Evolutionary conservation across 2,888 invertebrate genomes (phyloP).

Genomic region (Antheraea assamensis): DNA sequence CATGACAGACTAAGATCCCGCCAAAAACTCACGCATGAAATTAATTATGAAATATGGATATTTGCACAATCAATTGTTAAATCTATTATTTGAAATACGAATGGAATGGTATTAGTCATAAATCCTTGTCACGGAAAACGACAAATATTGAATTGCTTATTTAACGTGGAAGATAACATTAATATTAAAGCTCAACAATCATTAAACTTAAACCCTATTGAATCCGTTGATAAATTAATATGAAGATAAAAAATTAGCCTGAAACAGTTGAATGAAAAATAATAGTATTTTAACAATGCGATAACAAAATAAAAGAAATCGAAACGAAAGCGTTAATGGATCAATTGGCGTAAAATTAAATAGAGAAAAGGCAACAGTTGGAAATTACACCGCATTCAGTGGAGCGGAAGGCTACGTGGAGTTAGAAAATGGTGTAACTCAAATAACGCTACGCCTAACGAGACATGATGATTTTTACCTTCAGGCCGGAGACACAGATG

Average conservation of each 20-base stretch:
- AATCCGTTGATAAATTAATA: neutral
- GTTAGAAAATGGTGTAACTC: slow-evolving; percentile 13
- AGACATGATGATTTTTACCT: slow-evolving; percentile 15
- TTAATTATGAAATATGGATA: too few species aligned
- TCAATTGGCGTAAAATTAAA: slow-evolving; percentile 40
- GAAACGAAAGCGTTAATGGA: slow-evolving; percentile 42
- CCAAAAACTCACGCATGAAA: too few species aligned
- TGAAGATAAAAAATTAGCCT: neutral
- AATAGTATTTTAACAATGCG: slow-evolving; percentile 21
- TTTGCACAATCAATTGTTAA: neutral
- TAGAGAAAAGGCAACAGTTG: slow-evolving; percentile 40
- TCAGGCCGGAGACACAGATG: neutral
- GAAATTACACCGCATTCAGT: slow-evolving; percentile 42
- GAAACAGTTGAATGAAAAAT: neutral
- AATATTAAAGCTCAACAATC: neutral
- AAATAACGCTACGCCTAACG: slow-evolving; percentile 8
- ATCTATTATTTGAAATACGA: neutral
- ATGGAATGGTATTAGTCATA: too few species aligned
- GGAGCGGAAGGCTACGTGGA: slow-evolving; percentile 41
- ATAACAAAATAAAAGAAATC: slow-evolving; percentile 28
- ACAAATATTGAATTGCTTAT: neutral
- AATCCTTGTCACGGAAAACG: neutral
- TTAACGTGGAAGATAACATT: neutral
- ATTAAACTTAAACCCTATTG: neutral
- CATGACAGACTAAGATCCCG: too few species aligned